Percentiles rank a stretch among this genome's conserved stretches.
Conservation (phyloP, 2,113 vertebrate species). For the Tautogolabrus adspersus region DNA sequence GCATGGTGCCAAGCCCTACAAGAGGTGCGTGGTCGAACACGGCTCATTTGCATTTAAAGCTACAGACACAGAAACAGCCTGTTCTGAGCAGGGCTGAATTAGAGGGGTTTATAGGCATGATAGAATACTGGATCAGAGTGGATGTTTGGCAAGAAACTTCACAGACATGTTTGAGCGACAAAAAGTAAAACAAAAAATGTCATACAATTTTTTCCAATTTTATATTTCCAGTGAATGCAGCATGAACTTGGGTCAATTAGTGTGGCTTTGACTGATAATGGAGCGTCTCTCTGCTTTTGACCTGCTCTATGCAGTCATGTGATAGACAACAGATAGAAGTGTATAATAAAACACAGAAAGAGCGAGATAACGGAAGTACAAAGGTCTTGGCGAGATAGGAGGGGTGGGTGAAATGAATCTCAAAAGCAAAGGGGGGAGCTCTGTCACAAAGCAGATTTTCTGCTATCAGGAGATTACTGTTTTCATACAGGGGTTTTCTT, state of each 20-base stretch:
- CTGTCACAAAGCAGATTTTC: slow-evolving; percentile 13
- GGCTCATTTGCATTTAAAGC: too few species aligned
- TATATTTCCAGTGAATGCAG: not conserved
- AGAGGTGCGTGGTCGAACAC: too few species aligned
- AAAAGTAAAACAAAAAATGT: too few species aligned
- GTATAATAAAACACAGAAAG: slow-evolving; percentile 16
- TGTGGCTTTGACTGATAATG: slow-evolving; percentile 1
- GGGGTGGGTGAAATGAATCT: slow-evolving; percentile 19
- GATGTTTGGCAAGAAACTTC: too few species aligned
- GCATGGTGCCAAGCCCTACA: too few species aligned
- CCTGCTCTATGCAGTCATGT: slow-evolving; percentile 56
- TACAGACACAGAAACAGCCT: too few species aligned
- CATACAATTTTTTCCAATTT: too few species aligned
- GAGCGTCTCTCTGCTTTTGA: slow-evolving; percentile 39
- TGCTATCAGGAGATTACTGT: slow-evolving; percentile 39
- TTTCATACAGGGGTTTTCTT: slow-evolving; percentile 10
- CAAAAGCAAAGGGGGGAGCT: not conserved
- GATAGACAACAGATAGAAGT: slow-evolving; percentile 31
- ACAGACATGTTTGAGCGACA: too few species aligned
- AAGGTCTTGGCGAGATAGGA: slow-evolving; percentile 19
- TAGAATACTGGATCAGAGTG: too few species aligned
- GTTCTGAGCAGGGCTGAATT: too few species aligned
- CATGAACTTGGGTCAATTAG: not conserved
- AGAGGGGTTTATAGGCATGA: too few species aligned
- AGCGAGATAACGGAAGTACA: slow-evolving; percentile 17